Evolutionary conservation across 23 tunicate genomes (phyloP).

Genomic region (Halocynthia aurantium): DNA sequence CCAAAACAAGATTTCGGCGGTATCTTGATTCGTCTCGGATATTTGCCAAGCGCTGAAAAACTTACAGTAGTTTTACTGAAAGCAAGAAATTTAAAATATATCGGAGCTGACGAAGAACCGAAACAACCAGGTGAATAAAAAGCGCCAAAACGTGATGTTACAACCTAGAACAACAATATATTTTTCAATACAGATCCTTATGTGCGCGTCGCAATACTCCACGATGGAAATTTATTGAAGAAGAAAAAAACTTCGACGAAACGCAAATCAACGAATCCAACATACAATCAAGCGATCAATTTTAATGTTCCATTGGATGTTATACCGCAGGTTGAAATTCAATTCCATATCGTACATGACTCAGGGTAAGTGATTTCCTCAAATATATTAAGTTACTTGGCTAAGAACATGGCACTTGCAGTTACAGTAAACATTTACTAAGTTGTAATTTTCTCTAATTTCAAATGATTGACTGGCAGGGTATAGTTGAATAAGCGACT

Average conservation of each 20-base stretch:
- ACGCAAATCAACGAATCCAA: constrained; percentile 72
- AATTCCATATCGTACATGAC: constrained; percentile 77
- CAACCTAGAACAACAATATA: too few species aligned
- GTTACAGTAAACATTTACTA: not conserved
- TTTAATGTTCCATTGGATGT: constrained; percentile 74
- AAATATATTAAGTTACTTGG: constrained; percentile 1
- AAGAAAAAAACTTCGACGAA: constrained; percentile 93
- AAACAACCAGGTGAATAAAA: constrained; percentile 74
- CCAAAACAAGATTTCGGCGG: constrained; percentile 36
- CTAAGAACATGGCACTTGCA: not conserved
- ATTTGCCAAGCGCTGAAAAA: constrained; percentile 83
- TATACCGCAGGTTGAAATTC: constrained; percentile 80
- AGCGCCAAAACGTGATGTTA: too few species aligned
- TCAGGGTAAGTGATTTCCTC: constrained; percentile 40
- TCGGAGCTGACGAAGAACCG: constrained; percentile 31
- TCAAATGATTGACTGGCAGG: too few species aligned
- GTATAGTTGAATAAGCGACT: too few species aligned
- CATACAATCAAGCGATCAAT: constrained; percentile 91
- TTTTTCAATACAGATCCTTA: constrained; percentile 54
- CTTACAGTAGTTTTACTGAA: constrained; percentile 69
- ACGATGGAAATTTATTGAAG: constrained; percentile 67
- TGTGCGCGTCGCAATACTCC: constrained; percentile 68
- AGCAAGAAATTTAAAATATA: constrained; percentile 54
- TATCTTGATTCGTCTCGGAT: constrained; percentile 72
- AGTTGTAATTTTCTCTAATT: not conserved